A percentile compares a stretch with the other conserved stretches of the same genome.
phyloP scores from a whole-genome alignment of 2,888 invertebrate genomes.

The Timema cristinae region DNA sequence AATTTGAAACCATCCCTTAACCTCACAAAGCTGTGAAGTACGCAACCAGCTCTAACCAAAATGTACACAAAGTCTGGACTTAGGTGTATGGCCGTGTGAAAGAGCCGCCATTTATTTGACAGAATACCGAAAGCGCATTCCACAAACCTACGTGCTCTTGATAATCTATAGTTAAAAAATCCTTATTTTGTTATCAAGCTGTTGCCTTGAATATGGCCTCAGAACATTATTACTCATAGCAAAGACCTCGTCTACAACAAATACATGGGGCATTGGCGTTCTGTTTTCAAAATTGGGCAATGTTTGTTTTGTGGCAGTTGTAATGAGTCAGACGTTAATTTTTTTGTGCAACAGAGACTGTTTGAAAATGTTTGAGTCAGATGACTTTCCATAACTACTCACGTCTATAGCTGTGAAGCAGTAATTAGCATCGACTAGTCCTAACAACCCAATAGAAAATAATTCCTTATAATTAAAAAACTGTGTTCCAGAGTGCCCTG shows the following conservation, averaged over 20 bases:
- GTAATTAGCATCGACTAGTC: constrained; percentile 1
- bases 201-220: background rate
- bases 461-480: background rate
- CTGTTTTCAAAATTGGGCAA: background rate
- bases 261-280: background rate
- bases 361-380: background rate
- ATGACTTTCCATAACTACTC: background rate
- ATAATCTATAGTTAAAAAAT: background rate
- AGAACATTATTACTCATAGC: background rate
- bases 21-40: background rate
- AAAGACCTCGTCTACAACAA: background rate
- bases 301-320: background rate
- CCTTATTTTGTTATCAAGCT: background rate
- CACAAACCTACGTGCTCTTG: background rate
- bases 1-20: background rate
- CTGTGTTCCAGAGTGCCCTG: no score
- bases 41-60: background rate
- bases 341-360: background rate
- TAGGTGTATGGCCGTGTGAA: background rate
- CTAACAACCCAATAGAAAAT: background rate
- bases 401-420: background rate
- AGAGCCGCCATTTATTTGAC: constrained; percentile 4
- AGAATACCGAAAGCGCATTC: constrained; percentile 2
- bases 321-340: background rate
- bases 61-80: background rate